These are phyloP conservation scores for Manacus vitellinus DNA, from an alignment of 2,113 vertebrate genomes.

Conservation along the genomic window DNA sequence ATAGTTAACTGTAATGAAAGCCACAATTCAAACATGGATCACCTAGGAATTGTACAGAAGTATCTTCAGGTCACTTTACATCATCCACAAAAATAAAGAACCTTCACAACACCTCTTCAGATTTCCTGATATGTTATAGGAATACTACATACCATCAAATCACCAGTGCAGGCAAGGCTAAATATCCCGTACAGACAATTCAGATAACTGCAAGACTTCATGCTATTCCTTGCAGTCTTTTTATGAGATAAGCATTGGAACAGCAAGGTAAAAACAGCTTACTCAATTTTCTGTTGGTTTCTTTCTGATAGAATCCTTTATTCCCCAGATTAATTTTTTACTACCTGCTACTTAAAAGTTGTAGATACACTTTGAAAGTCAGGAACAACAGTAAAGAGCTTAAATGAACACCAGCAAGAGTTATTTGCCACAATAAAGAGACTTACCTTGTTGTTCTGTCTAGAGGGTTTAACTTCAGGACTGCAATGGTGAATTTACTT, in stretches of 20 bases:
- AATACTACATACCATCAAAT: background rate
- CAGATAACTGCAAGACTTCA: background rate
- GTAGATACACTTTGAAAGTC: background rate
- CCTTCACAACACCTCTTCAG: background rate
- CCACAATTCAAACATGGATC: background rate
- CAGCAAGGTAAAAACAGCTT: background rate
- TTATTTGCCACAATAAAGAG: background rate
- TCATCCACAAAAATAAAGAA: background rate
- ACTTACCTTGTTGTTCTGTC: constrained; percentile 26
- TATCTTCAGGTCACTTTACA: background rate
- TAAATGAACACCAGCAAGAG: background rate
- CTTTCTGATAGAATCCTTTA: background rate
- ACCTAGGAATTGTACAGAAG: background rate
- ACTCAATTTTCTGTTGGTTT: background rate
- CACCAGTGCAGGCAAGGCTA: background rate
- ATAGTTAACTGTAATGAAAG: background rate
- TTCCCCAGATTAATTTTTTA: background rate
- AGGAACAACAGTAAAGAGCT: background rate
- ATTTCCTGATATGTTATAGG: background rate
- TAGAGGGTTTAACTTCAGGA: background rate
- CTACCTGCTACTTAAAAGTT: background rate
- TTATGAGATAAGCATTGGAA: background rate
- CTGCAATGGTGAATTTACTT: background rate
- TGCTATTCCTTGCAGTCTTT: background rate
- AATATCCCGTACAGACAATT: background rate